Base-by-base conservation (phyloP, 2,888 invertebrate genomes). In the Eupithecia centaureata region DNA sequence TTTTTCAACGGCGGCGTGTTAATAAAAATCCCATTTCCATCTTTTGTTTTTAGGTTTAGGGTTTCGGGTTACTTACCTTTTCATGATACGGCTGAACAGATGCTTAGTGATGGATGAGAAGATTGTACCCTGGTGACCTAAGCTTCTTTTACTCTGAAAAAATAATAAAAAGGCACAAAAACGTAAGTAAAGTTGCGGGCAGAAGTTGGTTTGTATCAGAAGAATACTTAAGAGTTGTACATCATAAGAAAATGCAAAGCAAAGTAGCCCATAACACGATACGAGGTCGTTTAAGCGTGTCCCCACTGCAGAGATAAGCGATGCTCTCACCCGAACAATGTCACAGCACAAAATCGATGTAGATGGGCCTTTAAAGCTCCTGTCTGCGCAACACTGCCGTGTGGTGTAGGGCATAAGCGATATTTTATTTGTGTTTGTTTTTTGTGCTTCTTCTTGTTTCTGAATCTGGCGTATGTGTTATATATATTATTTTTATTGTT, bases 261-360 rank as follows among this genome's bases (percentile, higher is more conserved):
- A 61, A 59, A 65, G 58, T 33, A 30, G 32, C 25, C 52, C 28
- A 63, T 63, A 56, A 60, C 52, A 51, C 57, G 52, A 61, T 61
- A 69, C 18, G 62, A 60, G 22, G 57, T 65, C 58, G 54, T 47
- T 32, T 52, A 38, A 22, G 60, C 61, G 32, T 42, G 52, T 42
- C 52, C 42, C 38, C 38, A 62, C 63, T 47, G 28, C 12, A 28
- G n/a, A 63, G 70, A 70, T 70, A 70, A 70, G 66, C 70, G 70
- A 66, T 18, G 64, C 68, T 64, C 62, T 68, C 66, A 60, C 64
- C 61, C 52, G 67, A 64, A 74, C 72, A 72, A 70, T 74, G 67
- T 70, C 70, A 67, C 62, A 59, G 62, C 63, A 67, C 67, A 60
- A 65, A 72, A 74, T 74, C 69, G 72, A 70, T 63, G 71, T 61